Base-by-base conservation (phyloP, 1,140 invertebrate species). In the Varroa destructor region DNA sequence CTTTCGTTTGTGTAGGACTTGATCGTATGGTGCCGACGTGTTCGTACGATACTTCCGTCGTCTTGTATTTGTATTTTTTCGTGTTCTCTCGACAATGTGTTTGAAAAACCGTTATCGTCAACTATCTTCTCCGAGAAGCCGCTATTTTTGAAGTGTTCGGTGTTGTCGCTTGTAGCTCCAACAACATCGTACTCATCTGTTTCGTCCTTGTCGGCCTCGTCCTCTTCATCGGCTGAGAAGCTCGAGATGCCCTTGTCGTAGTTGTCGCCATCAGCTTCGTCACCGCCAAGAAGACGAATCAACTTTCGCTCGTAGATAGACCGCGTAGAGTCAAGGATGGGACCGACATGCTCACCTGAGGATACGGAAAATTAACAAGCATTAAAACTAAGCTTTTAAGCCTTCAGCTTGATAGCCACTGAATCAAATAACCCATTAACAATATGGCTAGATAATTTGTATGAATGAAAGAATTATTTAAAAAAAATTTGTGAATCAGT, bases 161-260 rank as follows among this genome's bases (percentile, higher is more conserved):
- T 67, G 61, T 40, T 12, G 8, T 8, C 46, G 46, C 46, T 8
- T 8, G 46, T 51, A 51, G 46, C 46, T 51, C 46, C 46, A 51
- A 51, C 46, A 8, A 51, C 40, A 14, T 67, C 61, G 36, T 67
- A 67, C 36, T 67, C 61, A 40, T 67, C 61, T 40, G 61, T 67
- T 36, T 40, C 46, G 37, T 67, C 61, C 8, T 67, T 67, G 5
- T 67, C 61, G 14, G 40, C 46, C 36, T 67, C 61, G 2, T 67
- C 61, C 14, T 67, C 61, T 8, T 67, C 61, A 67, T 67, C 61
- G 61, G 61, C 61, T 40, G 61, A 67, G 37, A 67, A 67, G 10
- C 40, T 46, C 8, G 61, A 67, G 61, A 67, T 67, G 61, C 46
- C 61, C 61, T 67, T 67, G 4, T 51, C 46, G 46, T 5, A 51